Evolutionary conservation across 2,797 vertebrate species (phyloP), one percentile per base, ranked within the genome.

Genomic region (Nyctibius grandis): DNA sequence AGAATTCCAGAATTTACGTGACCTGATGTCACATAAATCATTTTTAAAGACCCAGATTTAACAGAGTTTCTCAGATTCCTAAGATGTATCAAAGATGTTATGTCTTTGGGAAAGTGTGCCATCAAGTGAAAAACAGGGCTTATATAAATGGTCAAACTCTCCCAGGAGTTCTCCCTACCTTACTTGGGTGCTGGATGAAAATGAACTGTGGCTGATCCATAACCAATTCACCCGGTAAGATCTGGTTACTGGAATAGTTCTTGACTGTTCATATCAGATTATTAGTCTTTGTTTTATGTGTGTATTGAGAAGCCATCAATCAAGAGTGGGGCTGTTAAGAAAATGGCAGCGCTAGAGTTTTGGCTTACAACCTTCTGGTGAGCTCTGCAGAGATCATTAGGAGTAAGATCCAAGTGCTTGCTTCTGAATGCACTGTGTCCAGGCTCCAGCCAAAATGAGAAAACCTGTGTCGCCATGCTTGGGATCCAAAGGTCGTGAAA

Each of bases 251-350:
- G 53, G 21, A 19, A 21, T 36, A 44, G 47, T 42, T 84, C 9
- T 29, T 64, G 19, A 23, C 33, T 38, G 12, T 53, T 79, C 33
- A 14, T 42, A 47, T 33, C 31, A 47, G 18, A 50, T 83, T 70
- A 45, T 57, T 45, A 29, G 9, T 61, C 15, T 77, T 88, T 76
- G 20, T 29, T 86, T 78, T 76, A 22, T 40, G 44, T 1, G 0
- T 34, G 11, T 64, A 18, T 45, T 68, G 44, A 65, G 51, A 69
- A 3, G 2, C 61, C 25, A 18, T 26, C 0, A 0, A 28, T 57
- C 50, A 81, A 34, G 36, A 53, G n/a, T 21, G 9, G 20, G 7
- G 11, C 51, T 82, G 25, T 67, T 67, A 82, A 51, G 31, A 78
- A 86, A 86, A 85, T 5, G 20, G 42, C 42, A 54, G 34, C 0